A percentile compares a stretch with the other conserved stretches of the same genome.
Evolutionary conservation across 2,888 invertebrate species (phyloP).

Genomic region (Euphydryas editha): DNA sequence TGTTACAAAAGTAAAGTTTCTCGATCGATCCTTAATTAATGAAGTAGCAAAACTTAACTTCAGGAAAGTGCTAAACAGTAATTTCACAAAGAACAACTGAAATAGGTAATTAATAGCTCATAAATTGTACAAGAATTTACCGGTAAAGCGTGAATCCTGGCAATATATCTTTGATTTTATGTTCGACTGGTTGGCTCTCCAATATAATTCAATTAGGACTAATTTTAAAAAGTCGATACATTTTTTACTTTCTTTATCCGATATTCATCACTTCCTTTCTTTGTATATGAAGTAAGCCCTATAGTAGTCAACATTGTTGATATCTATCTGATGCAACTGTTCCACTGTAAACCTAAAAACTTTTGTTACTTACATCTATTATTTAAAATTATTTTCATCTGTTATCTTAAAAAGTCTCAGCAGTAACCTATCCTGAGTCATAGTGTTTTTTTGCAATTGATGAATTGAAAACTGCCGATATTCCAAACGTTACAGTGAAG

Average conservation of each 20-base stretch:
- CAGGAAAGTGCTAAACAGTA: slow-evolving; percentile 27
- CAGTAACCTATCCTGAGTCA: too few species aligned
- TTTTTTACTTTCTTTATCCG: neutral
- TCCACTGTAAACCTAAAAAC: too few species aligned
- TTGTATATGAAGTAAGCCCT: too few species aligned
- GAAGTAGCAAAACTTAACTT: slow-evolving; percentile 17
- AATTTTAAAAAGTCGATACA: slow-evolving; percentile 36
- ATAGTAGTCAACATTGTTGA: too few species aligned
- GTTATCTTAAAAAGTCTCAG: too few species aligned
- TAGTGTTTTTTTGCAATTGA: too few species aligned
- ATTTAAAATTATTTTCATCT: too few species aligned
- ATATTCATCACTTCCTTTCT: too few species aligned
- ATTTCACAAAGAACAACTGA: slow-evolving; percentile 36
- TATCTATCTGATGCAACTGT: too few species aligned
- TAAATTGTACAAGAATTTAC: slow-evolving; percentile 60
- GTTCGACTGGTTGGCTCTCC: slow-evolving; percentile 58
- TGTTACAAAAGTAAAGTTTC: slow-evolving; percentile 5
- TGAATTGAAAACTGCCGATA: too few species aligned
- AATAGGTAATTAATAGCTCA: slow-evolving; percentile 32
- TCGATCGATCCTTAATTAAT: slow-evolving; percentile 19
- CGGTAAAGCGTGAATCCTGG: slow-evolving; percentile 67
- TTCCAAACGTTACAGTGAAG: too few species aligned
- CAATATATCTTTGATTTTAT: slow-evolving; percentile 74
- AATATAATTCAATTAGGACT: slow-evolving; percentile 68
- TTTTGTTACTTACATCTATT: too few species aligned